These are phyloP conservation scores for Furcifer pardalis DNA, from an alignment of 2,797 vertebrate genomes.

Conservation along the genomic window DNA sequence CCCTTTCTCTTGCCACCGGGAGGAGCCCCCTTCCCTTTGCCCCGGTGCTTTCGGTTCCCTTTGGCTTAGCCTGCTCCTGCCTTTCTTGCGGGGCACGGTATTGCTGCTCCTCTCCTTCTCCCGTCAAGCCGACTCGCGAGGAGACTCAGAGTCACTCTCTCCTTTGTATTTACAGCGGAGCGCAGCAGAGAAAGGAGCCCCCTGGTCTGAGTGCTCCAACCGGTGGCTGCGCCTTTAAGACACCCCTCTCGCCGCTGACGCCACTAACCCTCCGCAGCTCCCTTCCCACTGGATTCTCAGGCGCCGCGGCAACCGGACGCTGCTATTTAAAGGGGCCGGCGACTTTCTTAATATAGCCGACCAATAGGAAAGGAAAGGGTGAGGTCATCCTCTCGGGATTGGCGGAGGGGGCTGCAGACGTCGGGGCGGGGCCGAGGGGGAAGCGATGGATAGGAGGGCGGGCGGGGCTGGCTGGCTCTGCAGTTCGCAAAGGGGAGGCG, in stretches of 20 bases:
- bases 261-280: not conserved
- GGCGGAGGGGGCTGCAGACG: slow-evolving; percentile 47
- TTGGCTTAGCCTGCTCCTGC: not conserved
- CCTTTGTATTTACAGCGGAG: too few species aligned
- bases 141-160: too few species aligned
- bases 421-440: not conserved
- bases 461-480: not conserved
- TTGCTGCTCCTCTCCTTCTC: slow-evolving; percentile 14
- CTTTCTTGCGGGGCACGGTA: slow-evolving; percentile 35
- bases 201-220: too few species aligned
- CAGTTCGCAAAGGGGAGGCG: not conserved
- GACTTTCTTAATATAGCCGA: slow-evolving; percentile 94
- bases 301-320: slow-evolving; percentile 41
- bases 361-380: slow-evolving; percentile 85
- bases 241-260: too few species aligned
- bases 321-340: slow-evolving; percentile 86
- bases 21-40: too few species aligned
- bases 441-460: not conserved
- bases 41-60: not conserved
- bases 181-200: not conserved
- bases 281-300: rapidly evolving
- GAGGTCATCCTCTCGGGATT: slow-evolving; percentile 84
- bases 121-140: too few species aligned
- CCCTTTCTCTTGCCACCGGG: too few species aligned
- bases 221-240: not conserved